Conservation (phyloP, 2,113 vertebrate genomes). For the Nannospalax galili region DNA sequence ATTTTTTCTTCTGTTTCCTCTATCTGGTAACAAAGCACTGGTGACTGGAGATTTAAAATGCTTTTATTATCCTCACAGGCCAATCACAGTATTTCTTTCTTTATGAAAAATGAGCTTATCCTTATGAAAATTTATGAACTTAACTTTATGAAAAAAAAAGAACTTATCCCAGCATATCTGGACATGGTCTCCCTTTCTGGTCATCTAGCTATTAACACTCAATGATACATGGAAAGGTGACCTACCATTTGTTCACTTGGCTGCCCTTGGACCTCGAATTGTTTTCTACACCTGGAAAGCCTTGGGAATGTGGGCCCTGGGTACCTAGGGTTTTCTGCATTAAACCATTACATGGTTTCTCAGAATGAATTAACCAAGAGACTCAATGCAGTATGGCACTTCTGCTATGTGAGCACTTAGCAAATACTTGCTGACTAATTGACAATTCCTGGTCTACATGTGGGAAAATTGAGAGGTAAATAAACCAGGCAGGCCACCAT, state of each 20-base stretch:
- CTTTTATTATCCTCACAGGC: not conserved
- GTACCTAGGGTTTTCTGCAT: constrained; percentile 7
- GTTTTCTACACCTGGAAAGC: not conserved
- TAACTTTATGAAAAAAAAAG: not conserved
- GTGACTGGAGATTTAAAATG: not conserved
- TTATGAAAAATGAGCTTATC: not conserved
- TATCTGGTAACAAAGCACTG: not conserved
- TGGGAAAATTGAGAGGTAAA: constrained; percentile 57
- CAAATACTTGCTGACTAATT: constrained; percentile 66
- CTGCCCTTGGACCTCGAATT: not conserved
- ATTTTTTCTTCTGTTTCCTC: not conserved
- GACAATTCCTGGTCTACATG: constrained; percentile 57
- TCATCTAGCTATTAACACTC: constrained; percentile 9
- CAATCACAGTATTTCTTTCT: not conserved
- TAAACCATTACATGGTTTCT: constrained; percentile 46
- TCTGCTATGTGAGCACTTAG: constrained; percentile 36
- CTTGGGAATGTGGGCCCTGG: not conserved
- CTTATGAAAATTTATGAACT: too few species aligned
- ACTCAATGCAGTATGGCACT: not conserved
- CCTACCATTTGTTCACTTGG: not conserved
- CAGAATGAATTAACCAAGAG: constrained; percentile 30
- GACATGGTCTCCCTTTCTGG: not conserved
- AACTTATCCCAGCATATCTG: not conserved
- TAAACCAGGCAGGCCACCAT: constrained; percentile 49
- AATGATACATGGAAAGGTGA: not conserved